Evolutionary conservation across 2,797 vertebrate species (phyloP).

Genomic region (Urosaurus nigricauda): DNA sequence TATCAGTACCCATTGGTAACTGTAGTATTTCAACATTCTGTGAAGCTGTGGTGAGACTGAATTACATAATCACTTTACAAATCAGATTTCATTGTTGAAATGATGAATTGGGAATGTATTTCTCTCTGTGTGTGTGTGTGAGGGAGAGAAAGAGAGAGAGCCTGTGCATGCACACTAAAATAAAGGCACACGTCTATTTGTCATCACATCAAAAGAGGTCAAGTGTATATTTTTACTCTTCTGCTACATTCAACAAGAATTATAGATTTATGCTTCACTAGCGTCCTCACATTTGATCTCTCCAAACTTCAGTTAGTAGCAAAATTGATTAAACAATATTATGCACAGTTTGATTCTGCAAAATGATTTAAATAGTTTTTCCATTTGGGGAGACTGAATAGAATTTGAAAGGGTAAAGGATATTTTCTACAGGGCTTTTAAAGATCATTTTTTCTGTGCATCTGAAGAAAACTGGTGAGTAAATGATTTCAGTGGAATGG

Average conservation of each 20-base stretch:
- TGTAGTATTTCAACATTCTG: constrained; percentile 56
- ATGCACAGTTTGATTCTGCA: constrained; percentile 36
- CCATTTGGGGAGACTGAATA: background rate
- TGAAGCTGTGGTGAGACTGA: constrained; percentile 66
- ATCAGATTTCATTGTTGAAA: constrained; percentile 68
- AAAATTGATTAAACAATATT: constrained; percentile 14
- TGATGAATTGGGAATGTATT: constrained; percentile 65
- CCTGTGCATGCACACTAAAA: constrained; percentile 5
- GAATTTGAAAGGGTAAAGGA: constrained; percentile 4
- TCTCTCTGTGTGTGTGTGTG: constrained; percentile 29
- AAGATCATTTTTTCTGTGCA: background rate
- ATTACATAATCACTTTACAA: constrained; percentile 65
- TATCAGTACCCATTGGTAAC: constrained; percentile 66
- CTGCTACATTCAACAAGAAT: background rate
- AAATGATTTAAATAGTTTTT: constrained; percentile 36
- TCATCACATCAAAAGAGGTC: background rate
- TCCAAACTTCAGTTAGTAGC: background rate
- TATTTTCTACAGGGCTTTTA: constrained; percentile 10
- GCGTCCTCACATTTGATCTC: constrained; percentile 23
- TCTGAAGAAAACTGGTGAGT: constrained; percentile 9
- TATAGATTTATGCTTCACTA: constrained; percentile 20
- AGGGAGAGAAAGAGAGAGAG: no score
- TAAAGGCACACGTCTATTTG: constrained; percentile 49
- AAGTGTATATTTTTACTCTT: background rate
- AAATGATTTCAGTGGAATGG: background rate